phyloP scores from a whole-genome alignment of 2,113 vertebrate species.

The Catharus minimus region DNA sequence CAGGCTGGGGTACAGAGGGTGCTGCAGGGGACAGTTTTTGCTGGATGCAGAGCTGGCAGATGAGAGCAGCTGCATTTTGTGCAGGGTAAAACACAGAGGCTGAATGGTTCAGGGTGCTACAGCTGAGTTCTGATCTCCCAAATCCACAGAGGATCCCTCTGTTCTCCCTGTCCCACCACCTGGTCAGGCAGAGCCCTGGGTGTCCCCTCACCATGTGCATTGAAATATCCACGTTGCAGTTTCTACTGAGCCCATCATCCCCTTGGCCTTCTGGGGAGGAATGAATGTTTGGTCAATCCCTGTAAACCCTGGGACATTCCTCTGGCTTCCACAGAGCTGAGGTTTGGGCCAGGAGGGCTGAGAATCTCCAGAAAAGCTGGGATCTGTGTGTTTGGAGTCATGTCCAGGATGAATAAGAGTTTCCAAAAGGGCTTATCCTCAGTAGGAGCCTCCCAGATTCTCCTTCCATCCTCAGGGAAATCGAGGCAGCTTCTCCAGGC shows the following conservation, averaged over 20 bases:
- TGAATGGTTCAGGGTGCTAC: background rate
- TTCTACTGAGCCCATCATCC: background rate
- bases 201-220: rapidly evolving
- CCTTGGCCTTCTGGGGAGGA: background rate
- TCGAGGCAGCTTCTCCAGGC: background rate
- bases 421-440: background rate
- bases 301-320: slow-evolving; percentile 21
- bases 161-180: background rate
- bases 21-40: background rate
- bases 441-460: background rate
- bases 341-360: slow-evolving; percentile 29
- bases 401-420: background rate
- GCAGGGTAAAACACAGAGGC: rapidly evolving
- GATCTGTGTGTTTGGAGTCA: background rate
- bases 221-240: background rate
- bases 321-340: slow-evolving; percentile 36
- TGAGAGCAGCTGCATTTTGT: background rate
- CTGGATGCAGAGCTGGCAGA: background rate
- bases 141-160: rapidly evolving
- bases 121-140: background rate
- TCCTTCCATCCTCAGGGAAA: background rate
- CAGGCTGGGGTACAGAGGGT: background rate
- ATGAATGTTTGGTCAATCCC: background rate
- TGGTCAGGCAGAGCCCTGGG: background rate
- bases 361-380: slow-evolving; percentile 1